phyloP scores from a whole-genome alignment of 2,888 invertebrate genomes.

The Pristionchus mayeri region DNA sequence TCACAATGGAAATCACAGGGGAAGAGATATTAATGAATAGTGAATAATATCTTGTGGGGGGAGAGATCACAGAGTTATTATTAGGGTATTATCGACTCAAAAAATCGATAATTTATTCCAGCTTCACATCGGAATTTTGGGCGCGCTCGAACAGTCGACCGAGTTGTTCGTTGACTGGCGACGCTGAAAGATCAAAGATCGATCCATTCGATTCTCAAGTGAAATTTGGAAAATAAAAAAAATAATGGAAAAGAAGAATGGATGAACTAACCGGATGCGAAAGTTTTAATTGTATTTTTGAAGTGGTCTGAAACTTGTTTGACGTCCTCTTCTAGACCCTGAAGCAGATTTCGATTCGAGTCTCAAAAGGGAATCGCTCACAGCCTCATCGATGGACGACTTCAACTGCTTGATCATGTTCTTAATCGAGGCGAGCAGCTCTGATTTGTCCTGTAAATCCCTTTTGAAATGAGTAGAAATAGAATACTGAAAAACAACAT shows the following conservation, averaged over 20 bases:
- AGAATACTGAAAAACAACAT: too few species aligned
- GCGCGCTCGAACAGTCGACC: constrained; percentile 64
- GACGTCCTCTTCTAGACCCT: constrained; percentile 67
- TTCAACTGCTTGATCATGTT: constrained; percentile 71
- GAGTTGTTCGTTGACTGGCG: constrained; percentile 67
- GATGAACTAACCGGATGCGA: constrained; percentile 63
- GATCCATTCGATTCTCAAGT: neutral
- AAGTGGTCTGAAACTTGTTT: constrained; percentile 67
- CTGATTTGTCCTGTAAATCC: constrained; percentile 67
- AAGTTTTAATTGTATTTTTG: constrained; percentile 70
- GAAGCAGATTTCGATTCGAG: neutral
- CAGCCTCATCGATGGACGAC: constrained; percentile 53
- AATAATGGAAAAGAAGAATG: neutral
- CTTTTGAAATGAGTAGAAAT: neutral
- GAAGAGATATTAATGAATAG: too few species aligned
- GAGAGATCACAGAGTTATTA: too few species aligned
- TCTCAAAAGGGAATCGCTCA: neutral
- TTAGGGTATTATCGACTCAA: too few species aligned
- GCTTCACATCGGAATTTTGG: constrained; percentile 44
- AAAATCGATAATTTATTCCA: neutral
- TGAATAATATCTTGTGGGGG: too few species aligned
- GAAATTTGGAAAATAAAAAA: neutral
- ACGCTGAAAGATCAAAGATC: constrained; percentile 39
- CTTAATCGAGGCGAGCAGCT: constrained; percentile 70
- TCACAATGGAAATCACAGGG: too few species aligned